Conservation (phyloP, 2,113 vertebrate genomes). For the Noturus placidus region DNA sequence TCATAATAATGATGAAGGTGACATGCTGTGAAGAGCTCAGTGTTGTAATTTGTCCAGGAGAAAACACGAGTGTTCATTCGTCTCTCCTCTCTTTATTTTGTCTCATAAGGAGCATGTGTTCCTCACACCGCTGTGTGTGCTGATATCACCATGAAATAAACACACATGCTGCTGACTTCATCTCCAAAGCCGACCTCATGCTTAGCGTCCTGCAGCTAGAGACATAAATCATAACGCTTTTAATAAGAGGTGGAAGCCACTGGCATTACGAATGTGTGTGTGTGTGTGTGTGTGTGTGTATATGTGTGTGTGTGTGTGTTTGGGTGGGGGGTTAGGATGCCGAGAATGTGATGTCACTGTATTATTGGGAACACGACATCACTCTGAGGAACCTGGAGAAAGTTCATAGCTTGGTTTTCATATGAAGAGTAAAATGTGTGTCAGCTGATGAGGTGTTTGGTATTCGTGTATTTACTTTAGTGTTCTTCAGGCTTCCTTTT, state of each 20-base stretch:
- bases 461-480: not conserved
- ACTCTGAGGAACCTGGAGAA: slow-evolving; percentile 22
- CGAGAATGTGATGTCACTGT: slow-evolving; percentile 35
- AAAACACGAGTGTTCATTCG: not conserved
- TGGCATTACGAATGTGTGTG: slow-evolving; percentile 2
- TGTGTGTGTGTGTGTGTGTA: slow-evolving; percentile 3
- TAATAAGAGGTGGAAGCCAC: slow-evolving; percentile 40
- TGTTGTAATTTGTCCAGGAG: not conserved
- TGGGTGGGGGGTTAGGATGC: not conserved
- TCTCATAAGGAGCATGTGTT: not conserved
- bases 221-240: slow-evolving; percentile 46
- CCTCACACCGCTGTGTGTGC: slow-evolving; percentile 1
- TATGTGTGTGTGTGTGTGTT: not conserved
- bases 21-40: not conserved
- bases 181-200: slow-evolving; percentile 16
- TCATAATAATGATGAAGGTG: not conserved
- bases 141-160: slow-evolving; percentile 28
- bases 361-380: slow-evolving; percentile 9
- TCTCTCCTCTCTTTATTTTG: not conserved
- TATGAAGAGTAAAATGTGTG: not conserved
- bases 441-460: not conserved
- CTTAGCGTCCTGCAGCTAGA: slow-evolving; percentile 34
- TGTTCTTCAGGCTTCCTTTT: not conserved
- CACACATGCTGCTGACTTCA: slow-evolving; percentile 15
- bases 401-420: not conserved